A percentile compares a stretch with the other conserved stretches of the same genome.
phyloP scores from a whole-genome alignment of 2,888 invertebrate species.

The Cerceris rybyensis region DNA sequence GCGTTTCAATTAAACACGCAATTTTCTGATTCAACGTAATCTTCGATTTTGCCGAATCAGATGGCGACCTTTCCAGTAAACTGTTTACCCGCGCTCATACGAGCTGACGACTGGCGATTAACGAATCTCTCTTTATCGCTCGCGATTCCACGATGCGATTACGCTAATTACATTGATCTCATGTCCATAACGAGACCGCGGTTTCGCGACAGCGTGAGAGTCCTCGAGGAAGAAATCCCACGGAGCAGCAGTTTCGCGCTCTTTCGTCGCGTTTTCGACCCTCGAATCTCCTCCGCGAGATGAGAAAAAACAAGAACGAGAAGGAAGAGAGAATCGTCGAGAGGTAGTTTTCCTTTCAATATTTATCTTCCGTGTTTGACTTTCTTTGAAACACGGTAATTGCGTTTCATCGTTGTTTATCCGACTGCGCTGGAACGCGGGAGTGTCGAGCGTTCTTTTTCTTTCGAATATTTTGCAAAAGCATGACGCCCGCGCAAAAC shows the following conservation, averaged over 20 bases:
- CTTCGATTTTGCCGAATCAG: background rate
- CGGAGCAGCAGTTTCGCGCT: too few species aligned
- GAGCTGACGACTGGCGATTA: background rate
- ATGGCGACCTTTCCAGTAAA: too few species aligned
- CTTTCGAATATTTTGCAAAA: too few species aligned
- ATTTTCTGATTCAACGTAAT: background rate
- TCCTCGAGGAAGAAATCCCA: background rate
- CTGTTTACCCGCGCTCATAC: too few species aligned
- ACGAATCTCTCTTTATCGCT: background rate
- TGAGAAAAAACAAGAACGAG: too few species aligned
- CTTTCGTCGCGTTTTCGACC: too few species aligned
- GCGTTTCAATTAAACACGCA: background rate
- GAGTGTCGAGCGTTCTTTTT: too few species aligned
- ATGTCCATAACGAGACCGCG: slow-evolving; percentile 6
- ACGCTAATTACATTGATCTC: slow-evolving; percentile 8
- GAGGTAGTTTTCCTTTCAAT: slow-evolving; percentile 9
- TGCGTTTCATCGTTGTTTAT: background rate
- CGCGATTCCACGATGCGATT: slow-evolving; percentile 8
- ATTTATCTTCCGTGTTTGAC: slow-evolving; percentile 21
- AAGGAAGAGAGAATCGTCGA: background rate
- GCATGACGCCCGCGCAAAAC: too few species aligned
- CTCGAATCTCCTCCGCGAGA: too few species aligned
- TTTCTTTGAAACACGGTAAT: slow-evolving; percentile 11
- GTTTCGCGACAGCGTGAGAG: background rate
- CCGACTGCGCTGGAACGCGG: background rate